These are phyloP conservation scores for Remorina albescens DNA, from an alignment of 2,797 vertebrate species.

Conservation along the genomic window DNA sequence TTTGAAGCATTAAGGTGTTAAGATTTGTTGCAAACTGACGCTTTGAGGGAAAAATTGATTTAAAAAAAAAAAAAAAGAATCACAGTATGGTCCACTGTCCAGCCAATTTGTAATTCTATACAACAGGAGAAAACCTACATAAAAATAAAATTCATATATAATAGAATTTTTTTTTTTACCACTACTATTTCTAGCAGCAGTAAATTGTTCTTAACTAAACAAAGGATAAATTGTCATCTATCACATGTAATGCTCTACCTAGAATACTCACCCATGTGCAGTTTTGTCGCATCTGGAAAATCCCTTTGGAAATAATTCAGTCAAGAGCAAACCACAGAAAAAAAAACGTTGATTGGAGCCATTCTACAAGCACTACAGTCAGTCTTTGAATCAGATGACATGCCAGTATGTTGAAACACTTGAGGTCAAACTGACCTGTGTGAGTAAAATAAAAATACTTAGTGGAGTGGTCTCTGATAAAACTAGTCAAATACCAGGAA, in stretches of 20 bases:
- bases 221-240: not conserved
- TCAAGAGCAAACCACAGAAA: slow-evolving; percentile 78
- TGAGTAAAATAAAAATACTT: slow-evolving; percentile 41
- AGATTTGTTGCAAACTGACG: not conserved
- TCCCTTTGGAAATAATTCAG: slow-evolving; percentile 78
- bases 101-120: not conserved
- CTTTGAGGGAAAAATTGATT: not conserved
- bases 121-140: not conserved
- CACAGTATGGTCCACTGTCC: not conserved
- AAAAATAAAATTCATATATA: not conserved
- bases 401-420: slow-evolving; percentile 28
- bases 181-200: not conserved
- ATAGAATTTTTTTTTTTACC: not conserved
- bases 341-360: slow-evolving; percentile 62
- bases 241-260: slow-evolving; percentile 55
- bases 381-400: slow-evolving; percentile 58
- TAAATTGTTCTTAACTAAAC: not conserved
- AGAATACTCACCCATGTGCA: slow-evolving; percentile 81
- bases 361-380: slow-evolving; percentile 60
- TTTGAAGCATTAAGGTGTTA: not conserved
- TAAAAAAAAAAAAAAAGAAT: too few relatives aligned
- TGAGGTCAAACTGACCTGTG: slow-evolving; percentile 47
- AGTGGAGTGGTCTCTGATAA: slow-evolving; percentile 1
- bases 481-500: not conserved
- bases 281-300: slow-evolving; percentile 76